Base-by-base conservation (phyloP, 1,140 invertebrate species). In the Listronotus bonariensis region DNA sequence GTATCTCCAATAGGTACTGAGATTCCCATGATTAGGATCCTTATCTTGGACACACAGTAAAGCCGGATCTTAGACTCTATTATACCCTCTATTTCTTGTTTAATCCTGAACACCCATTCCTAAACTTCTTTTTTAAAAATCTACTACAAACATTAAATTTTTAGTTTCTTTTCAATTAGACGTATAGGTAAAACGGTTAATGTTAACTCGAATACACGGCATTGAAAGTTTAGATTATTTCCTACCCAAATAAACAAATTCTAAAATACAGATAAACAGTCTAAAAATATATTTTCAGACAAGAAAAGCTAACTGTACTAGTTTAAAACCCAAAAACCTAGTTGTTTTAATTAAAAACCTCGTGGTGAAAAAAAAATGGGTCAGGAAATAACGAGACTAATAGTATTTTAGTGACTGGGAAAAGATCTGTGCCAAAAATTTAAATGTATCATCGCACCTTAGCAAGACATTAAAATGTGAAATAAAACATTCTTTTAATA, bases 401-500 rank as follows among this genome's bases (percentile, higher is more conserved):
- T 46, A 52, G 34, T 60, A 60, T 60, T 60, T 51, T 40, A 42
- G 38, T 36, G 46, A 38, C 46, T 42, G 58, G 26, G 48, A 40
- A 20, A 53, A 54, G 51, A 36, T 31, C 31, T 40, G 51, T 54
- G 49, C 49, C 49, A 62, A 62, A 62, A 40, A 62, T 53, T 40
- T 54, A 53, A 54, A 53, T 54, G 18, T 60, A 45, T 34, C 46
- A 42, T 31, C 42, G 9, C n/a, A 36, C 43, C 45, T 34, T 46
- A 34, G 20, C 55, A 43, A 48, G 40, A 56, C n/a, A 34, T 56
- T 42, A 3, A 42, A 36, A n/a, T 48, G 18, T 34, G 48, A 58
- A 46, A 36, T 58, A 42, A 58, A 58, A 58, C 34, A 36, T 58
- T 46, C 26, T 48, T 58, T 58, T 48, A 48, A 42, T 58, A 58